Conservation (phyloP, 2,113 vertebrate species). For the Labeo catla region DNA sequence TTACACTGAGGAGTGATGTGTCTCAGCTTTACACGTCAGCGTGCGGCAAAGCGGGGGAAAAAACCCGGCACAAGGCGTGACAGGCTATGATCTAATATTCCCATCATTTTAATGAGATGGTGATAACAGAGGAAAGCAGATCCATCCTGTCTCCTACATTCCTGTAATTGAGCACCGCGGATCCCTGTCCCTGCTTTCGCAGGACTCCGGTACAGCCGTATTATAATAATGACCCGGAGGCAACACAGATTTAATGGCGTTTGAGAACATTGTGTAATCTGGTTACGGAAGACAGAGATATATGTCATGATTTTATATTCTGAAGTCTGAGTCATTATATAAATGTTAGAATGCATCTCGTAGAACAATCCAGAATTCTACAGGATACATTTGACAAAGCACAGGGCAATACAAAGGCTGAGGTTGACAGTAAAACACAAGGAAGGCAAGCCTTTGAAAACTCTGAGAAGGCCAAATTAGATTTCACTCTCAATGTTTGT, state of each 20-base stretch:
- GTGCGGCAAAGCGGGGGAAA: background rate
- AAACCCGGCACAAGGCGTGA: background rate
- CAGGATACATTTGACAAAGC: background rate
- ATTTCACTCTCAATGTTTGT: background rate
- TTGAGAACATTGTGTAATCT: constrained; percentile 41
- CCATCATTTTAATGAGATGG: constrained; percentile 21
- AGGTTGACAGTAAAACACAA: constrained; percentile 10
- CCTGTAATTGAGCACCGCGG: constrained; percentile 6
- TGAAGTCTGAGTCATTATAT: constrained; percentile 5
- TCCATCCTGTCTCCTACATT: constrained; percentile 34
- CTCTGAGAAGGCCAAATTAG: background rate
- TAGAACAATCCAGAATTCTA: background rate
- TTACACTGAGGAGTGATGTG: constrained; percentile 16
- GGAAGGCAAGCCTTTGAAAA: background rate
- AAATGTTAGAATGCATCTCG: background rate
- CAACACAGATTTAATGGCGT: constrained; percentile 27
- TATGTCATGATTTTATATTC: constrained; percentile 19
- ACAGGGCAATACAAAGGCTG: background rate
- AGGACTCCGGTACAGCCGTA: background rate
- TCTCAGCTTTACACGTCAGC: background rate
- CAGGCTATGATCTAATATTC: constrained; percentile 43
- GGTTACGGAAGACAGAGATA: constrained; percentile 9
- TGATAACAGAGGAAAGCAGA: constrained; percentile 42
- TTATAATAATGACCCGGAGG: constrained; percentile 37
- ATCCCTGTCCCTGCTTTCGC: constrained; percentile 1